Percentiles rank a stretch among this genome's conserved stretches.
Conservation (phyloP, 2,888 invertebrate genomes). For the Ectropis crepuscularia region DNA sequence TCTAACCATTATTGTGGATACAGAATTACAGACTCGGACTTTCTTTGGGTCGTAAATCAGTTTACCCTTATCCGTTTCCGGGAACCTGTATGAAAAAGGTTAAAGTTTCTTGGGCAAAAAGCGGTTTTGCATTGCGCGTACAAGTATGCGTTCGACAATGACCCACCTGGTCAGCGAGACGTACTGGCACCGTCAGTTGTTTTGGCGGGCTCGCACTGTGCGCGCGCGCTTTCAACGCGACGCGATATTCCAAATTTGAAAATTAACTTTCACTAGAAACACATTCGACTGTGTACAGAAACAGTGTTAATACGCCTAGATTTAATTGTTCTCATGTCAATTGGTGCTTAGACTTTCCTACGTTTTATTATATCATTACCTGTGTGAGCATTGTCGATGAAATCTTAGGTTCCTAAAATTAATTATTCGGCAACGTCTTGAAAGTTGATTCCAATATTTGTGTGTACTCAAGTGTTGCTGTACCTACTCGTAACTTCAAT, state of each 20-base stretch:
- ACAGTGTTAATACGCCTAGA: constrained; percentile 42
- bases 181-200: constrained; percentile 76
- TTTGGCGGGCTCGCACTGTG: constrained; percentile 68
- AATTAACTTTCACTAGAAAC: constrained; percentile 47
- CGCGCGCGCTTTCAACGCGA: constrained; percentile 60
- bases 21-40: constrained; percentile 18
- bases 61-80: constrained; percentile 22
- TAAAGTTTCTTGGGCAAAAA: constrained; percentile 20
- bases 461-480: constrained; percentile 50
- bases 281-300: constrained; percentile 38
- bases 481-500: constrained; percentile 46
- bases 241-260: constrained; percentile 46
- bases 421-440: constrained; percentile 9
- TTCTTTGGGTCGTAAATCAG: constrained; percentile 17
- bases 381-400: constrained; percentile 32
- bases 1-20: constrained; percentile 17
- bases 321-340: constrained; percentile 42
- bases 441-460: constrained; percentile 16
- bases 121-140: constrained; percentile 39
- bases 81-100: constrained; percentile 25
- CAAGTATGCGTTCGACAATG: constrained; percentile 57
- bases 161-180: constrained; percentile 71
- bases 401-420: constrained; percentile 17
- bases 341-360: constrained; percentile 40
- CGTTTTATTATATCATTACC: constrained; percentile 26